phyloP scores from a whole-genome alignment of 2,797 vertebrate genomes.

The Tadarida brasiliensis region DNA sequence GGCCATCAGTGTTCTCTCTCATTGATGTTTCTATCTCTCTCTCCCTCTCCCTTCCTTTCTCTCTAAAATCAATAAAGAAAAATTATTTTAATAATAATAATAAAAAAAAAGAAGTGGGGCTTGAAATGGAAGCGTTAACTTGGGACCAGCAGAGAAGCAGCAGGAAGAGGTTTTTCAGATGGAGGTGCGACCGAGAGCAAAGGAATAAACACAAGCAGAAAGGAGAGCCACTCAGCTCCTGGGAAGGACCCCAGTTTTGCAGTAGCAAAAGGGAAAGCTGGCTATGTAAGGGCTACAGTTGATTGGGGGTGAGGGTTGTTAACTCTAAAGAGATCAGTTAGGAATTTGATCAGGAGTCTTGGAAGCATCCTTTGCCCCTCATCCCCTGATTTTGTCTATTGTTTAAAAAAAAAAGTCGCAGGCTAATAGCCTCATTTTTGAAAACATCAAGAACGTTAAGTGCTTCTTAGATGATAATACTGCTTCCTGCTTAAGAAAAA shows the following conservation, averaged over 20 bases:
- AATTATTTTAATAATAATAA: no score
- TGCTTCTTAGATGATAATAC: slow-evolving; percentile 52
- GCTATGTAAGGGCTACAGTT: not conserved
- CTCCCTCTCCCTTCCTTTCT: no score
- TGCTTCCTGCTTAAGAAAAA: slow-evolving; percentile 22
- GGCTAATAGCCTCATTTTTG: not conserved
- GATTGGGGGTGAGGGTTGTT: not conserved
- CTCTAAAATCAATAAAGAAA: no score
- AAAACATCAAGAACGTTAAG: slow-evolving; percentile 16
- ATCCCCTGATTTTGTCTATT: not conserved
- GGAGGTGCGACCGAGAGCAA: not conserved
- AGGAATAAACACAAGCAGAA: not conserved
- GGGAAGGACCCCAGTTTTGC: not conserved
- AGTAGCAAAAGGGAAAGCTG: not conserved
- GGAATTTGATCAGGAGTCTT: slow-evolving; percentile 1
- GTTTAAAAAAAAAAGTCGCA: not conserved
- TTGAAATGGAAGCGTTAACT: not conserved
- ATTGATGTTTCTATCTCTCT: no score
- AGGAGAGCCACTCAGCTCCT: not conserved
- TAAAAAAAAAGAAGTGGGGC: not conserved
- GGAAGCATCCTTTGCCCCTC: not conserved
- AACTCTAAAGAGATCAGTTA: not conserved
- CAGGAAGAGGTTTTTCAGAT: not conserved
- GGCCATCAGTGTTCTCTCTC: no score
- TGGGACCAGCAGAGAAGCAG: not conserved